Conservation (phyloP, 1,140 invertebrate genomes). For the Doryteuthis pealeii region DNA sequence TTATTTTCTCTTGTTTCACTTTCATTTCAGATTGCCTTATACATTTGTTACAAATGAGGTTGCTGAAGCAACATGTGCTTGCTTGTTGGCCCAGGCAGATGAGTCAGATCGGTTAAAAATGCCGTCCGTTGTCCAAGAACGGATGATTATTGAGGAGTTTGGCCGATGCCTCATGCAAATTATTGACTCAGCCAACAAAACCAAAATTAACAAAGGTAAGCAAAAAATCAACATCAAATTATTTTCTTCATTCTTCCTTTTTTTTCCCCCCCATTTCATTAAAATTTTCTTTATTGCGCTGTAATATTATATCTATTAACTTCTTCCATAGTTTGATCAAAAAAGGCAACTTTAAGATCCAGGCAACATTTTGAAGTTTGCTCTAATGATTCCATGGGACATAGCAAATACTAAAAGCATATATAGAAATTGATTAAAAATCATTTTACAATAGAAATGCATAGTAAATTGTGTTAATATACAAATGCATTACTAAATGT, state of each 20-base stretch:
- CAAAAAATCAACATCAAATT: background rate
- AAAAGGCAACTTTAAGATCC: no score
- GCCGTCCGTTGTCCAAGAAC: slow-evolving; percentile 75
- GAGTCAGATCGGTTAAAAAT: slow-evolving; percentile 74
- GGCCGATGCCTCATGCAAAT: slow-evolving; percentile 90
- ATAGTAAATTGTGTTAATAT: no score
- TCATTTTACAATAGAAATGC: no score
- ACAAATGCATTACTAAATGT: no score
- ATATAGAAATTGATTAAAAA: no score
- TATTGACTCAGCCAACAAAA: slow-evolving; percentile 75
- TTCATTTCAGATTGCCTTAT: slow-evolving; percentile 73
- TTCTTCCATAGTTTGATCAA: no score
- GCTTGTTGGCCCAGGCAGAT: slow-evolving; percentile 87
- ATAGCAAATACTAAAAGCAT: no score
- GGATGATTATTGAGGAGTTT: slow-evolving; percentile 90
- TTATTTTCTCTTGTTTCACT: background rate
- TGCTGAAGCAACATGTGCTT: slow-evolving; percentile 92
- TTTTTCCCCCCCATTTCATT: background rate
- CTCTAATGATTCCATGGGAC: no score
- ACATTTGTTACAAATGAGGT: slow-evolving; percentile 90
- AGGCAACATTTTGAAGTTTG: no score
- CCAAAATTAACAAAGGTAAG: slow-evolving; percentile 57
- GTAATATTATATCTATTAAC: background rate
- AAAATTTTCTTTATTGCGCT: background rate
- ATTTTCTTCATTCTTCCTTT: background rate